These are phyloP conservation scores for Rhyacophila evoluta DNA, from an alignment of 2,888 invertebrate genomes.

Conservation along the genomic window DNA sequence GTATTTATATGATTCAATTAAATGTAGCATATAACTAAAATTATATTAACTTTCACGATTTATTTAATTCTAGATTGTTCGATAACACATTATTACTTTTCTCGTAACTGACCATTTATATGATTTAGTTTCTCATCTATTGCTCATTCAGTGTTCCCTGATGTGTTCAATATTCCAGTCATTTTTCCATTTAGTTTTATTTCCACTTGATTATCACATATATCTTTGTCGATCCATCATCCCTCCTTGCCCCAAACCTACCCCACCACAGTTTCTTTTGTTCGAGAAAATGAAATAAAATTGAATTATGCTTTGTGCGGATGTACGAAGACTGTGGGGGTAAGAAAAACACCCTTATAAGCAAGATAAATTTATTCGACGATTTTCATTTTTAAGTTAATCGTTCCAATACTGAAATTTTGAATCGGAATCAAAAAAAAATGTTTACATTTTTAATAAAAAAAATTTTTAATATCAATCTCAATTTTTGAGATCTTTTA, in stretches of 20 bases:
- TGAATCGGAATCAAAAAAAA: too few species aligned
- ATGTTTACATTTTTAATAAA: too few species aligned
- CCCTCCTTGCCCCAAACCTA: background rate
- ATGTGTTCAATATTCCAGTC: slow-evolving; percentile 22
- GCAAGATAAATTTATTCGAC: background rate
- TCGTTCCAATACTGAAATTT: background rate
- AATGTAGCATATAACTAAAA: too few species aligned
- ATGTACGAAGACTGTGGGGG: background rate
- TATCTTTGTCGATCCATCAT: slow-evolving; percentile 22
- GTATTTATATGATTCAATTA: too few species aligned
- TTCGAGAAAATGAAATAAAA: slow-evolving; percentile 22
- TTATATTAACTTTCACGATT: too few species aligned
- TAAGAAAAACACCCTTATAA: background rate
- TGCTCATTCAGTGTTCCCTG: slow-evolving; percentile 8
- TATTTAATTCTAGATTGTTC: too few species aligned
- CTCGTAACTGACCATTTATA: background rate
- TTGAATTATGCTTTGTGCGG: slow-evolving; percentile 14
- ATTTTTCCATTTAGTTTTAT: slow-evolving; percentile 22
- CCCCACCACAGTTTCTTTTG: background rate
- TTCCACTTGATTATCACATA: slow-evolving; percentile 22
- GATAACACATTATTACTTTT: too few species aligned
- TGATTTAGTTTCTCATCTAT: slow-evolving; percentile 7
- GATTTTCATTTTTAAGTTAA: background rate
- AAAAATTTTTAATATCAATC: too few species aligned
- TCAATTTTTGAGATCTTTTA: too few species aligned